These are phyloP conservation scores for Bombus waltoni DNA, from an alignment of 1,140 invertebrate species.

Conservation along the genomic window DNA sequence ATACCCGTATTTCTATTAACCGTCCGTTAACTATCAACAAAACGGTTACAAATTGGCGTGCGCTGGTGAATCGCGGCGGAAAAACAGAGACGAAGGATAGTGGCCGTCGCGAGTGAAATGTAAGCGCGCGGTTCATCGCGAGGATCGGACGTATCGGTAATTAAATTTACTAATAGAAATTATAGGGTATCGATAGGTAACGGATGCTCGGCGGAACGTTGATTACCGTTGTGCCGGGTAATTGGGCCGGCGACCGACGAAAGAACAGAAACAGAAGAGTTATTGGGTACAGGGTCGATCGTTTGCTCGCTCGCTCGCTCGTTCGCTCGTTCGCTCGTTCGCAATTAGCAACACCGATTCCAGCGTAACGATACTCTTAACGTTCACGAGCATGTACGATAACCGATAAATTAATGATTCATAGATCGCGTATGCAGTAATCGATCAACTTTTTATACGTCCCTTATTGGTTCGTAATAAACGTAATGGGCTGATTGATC, in stretches of 20 bases:
- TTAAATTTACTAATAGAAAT: slow-evolving; percentile 48
- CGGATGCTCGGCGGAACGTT: slow-evolving; percentile 3
- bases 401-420: slow-evolving; percentile 38
- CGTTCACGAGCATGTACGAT: background rate
- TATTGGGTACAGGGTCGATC: slow-evolving; percentile 27
- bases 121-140: background rate
- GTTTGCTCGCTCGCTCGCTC: background rate
- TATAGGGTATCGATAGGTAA: slow-evolving; percentile 36
- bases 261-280: slow-evolving; percentile 37
- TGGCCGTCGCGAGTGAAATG: slow-evolving; percentile 25
- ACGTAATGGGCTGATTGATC: background rate
- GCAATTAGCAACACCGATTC: slow-evolving; percentile 50
- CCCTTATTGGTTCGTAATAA: background rate
- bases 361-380: slow-evolving; percentile 1
- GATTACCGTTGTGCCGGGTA: slow-evolving; percentile 31
- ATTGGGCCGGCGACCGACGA: slow-evolving; percentile 27
- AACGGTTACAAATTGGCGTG: slow-evolving; percentile 69
- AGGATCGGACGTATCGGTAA: slow-evolving; percentile 32
- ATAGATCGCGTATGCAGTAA: background rate
- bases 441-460: slow-evolving; percentile 13
- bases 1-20: slow-evolving; percentile 47
- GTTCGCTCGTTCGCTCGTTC: background rate
- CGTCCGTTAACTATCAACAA: slow-evolving; percentile 50
- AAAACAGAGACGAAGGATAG: background rate
- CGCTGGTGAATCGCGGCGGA: background rate